Base-by-base conservation (phyloP, 2,113 vertebrate genomes). In the Trogon melanurus region DNA sequence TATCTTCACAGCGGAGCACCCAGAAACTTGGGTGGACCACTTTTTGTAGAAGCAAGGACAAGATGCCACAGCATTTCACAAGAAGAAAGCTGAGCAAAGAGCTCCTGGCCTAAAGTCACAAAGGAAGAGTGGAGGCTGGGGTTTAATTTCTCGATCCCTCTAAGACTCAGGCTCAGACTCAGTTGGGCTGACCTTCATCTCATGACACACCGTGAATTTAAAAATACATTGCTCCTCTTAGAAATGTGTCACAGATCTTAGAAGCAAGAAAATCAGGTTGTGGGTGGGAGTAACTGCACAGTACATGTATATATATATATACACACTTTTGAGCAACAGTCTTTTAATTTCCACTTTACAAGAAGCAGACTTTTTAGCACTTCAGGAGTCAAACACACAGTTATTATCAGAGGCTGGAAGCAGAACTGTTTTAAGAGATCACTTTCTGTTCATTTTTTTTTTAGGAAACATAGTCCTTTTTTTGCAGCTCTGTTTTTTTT, bases 171-270 rank as follows among this genome's bases (percentile, higher is more conserved):
- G n/a, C 71, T 78, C 27, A 41, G 34, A 23, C 18, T 64, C 58
- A 57, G 26, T 18, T 1, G 7, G 62, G 22, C 54, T 1, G 2
- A 50, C 66, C 79, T 79, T 79, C 91, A 75, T 74, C 48, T 57
- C 47, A 50, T 53, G n/a, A n/a, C 57, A 38, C 0, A 80, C 25
- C 0, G 3, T 16, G 38, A 94, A 27, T 81, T 90, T 93, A 93
- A 96, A 95, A 94, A 96, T 93, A 95, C 22, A 92, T 29, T 0
- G 0, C 22, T 86, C 27, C 36, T 88, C 73, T 74, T 71, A 62
- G 62, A 91, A 94, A 89, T n/a, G 72, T 93, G 86, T 89, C 85
- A 93, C 60, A 81, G 92, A 57, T 84, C 75, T 78, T n/a, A 67
- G 76, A 86, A 88, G 57, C 70, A 92, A 2, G 8, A 92, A 95